Percentiles rank a stretch among this genome's conserved stretches.
These are phyloP conservation scores for Sesamia nonagrioides DNA, from an alignment of 1,140 invertebrate genomes.

Conservation along the genomic window DNA sequence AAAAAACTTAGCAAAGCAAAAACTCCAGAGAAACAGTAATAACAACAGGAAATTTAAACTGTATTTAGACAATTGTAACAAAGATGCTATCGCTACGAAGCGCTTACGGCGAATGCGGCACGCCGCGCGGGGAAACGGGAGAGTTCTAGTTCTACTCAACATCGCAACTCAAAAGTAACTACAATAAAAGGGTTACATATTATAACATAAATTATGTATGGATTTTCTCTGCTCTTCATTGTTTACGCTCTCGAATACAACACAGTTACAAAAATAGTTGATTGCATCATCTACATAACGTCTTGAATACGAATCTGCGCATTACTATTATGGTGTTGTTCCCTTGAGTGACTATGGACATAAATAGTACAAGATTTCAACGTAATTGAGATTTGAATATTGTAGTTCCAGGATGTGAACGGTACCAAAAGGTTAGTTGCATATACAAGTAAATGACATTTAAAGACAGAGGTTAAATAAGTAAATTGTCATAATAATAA, in stretches of 20 bases:
- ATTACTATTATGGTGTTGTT: constrained; percentile 36
- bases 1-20: no score
- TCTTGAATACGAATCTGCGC: constrained; percentile 39
- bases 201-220: background rate
- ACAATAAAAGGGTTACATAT: background rate
- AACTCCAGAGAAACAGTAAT: no score
- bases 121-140: no score
- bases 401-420: constrained; percentile 39
- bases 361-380: background rate
- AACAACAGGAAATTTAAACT: no score
- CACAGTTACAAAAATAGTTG: constrained; percentile 29
- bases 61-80: no score
- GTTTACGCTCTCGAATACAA: background rate
- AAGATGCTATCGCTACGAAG: no score
- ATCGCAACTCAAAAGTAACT: no score
- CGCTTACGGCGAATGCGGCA: no score
- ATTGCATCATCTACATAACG: constrained; percentile 30
- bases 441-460: constrained; percentile 22
- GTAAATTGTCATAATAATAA: no score
- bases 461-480: constrained; percentile 23
- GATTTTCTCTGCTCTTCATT: constrained; percentile 33
- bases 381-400: background rate
- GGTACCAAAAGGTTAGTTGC: constrained; percentile 29
- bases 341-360: background rate
- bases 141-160: no score